Base-by-base conservation (phyloP, 1,140 invertebrate genomes). In the Globodera rostochiensis region DNA sequence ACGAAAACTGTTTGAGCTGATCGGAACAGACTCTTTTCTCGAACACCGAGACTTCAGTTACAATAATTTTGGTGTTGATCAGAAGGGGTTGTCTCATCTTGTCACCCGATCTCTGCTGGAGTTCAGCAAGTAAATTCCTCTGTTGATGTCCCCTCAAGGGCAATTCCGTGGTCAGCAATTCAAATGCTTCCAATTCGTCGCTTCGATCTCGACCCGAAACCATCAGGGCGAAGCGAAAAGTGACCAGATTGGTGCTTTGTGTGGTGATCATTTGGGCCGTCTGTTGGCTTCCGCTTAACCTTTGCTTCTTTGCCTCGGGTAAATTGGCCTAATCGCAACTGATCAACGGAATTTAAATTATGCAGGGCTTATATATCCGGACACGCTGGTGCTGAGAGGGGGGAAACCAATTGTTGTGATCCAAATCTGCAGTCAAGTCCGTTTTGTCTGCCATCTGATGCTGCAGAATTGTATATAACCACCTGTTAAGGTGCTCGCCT, bases 261-360 rank as follows among this genome's bases (percentile, higher is more conserved):
- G 95, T 98, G 19, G 95, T 98, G 0, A 93, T 95, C 36, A 95
- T 96, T 50, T 98, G 98, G 90, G 96, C 96, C 11, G 91, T 96
- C 57, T 97, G 96, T 91, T 98, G 96, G 96, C 93, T 94, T 85
- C 96, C 96, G 3, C 95, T 98, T 87, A 96, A 97, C 92, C 89
- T 93, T 11, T 90, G 92, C 88, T 90, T 91, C 77, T 88, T 91
- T 73, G 70, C 90, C 69, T 90, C 90, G 0, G 84, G 86, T 73
- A 45, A 45, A 36, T 25, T 73, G 25, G 13, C 21, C 11, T n/a
- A 49, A 45, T 19, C 1, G 67, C 57, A 81, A 25, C 4, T 80
- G n/a, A 36, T 81, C 2, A 47, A 45, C 7, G 1, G 5, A 80
- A 13, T 13, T 7, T 77, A 46, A 6, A 47, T 36, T 49, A 88